These are phyloP conservation scores for Agriotes lineatus DNA, from an alignment of 2,888 invertebrate species.

Conservation along the genomic window DNA sequence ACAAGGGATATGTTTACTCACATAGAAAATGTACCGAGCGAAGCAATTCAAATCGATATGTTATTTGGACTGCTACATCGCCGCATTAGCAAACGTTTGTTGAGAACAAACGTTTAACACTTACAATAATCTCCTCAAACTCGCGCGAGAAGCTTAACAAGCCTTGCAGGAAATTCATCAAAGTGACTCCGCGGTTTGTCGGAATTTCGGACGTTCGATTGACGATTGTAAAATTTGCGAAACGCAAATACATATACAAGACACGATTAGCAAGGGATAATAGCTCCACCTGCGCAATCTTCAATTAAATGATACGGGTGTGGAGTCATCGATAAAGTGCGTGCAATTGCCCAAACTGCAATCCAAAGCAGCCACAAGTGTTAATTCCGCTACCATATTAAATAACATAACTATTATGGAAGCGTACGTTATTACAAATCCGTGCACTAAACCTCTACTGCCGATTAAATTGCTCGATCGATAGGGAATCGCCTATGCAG, in stretches of 20 bases:
- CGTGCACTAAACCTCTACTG: neutral
- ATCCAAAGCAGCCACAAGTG: no score
- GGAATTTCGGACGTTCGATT: neutral
- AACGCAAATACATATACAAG: neutral
- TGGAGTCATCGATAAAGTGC: neutral
- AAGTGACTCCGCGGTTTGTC: neutral
- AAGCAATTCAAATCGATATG: neutral
- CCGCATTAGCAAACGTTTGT: neutral
- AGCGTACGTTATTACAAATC: no score
- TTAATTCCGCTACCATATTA: neutral
- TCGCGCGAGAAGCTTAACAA: no score
- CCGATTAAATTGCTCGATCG: no score
- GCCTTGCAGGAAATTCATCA: no score
- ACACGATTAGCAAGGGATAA: no score
- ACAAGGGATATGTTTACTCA: neutral
- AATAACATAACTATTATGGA: neutral
- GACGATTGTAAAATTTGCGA: no score
- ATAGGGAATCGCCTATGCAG: neutral
- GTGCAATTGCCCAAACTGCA: neutral
- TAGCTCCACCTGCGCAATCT: no score
- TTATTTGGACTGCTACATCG: neutral
- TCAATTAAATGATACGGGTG: neutral
- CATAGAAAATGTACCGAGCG: no score
- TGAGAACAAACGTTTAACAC: neutral
- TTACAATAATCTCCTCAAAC: no score